Evolutionary conservation across 2,888 invertebrate genomes (phyloP), one percentile per base, ranked within the genome.

Genomic region (Eristalis arbustorum): DNA sequence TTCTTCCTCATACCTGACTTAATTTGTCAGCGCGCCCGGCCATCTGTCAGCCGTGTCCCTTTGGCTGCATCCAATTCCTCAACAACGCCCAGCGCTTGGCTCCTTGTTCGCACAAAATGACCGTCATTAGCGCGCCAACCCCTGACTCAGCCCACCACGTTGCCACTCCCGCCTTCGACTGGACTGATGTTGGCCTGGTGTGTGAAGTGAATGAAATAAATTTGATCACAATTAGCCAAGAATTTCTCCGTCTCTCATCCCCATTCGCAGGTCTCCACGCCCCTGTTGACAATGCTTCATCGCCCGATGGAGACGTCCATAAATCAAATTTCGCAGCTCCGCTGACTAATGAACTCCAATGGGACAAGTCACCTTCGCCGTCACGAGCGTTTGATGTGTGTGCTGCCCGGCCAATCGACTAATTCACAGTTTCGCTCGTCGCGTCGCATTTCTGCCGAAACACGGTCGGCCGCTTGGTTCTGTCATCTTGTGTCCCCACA

Each of bases 331-430:
- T 81, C 34, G n/a, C 64, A 76, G 49, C 57, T 66, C 10, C 69
- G 68, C 71, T 76, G 69, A 74, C 85, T 85, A 85, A 85, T 77
- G 77, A 85, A 85, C 73, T 85, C 73, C 34, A 80, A 80, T 76
- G 75, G 49, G 69, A 67, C 66, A 80, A 76, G 76, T 76, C 72
- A 76, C 80, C 76, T 68, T 80, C 61, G 63, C 59, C 11, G 59
- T 14, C 25, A 23, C 13, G 59, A 25, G 14, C 59, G 59, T 59
- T 28, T 59, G 25, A 23, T 59, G 25, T 28, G 59, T 59, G 59
- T 59, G 59, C 13, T 59, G 14, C 11, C 22, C n/a, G 28, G 57
- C 40, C 62, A 34, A 78, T 61, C 59, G 69, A 64, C 74, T 79
- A 59, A 66, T 62, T 73, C 28, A 57, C 40, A 76, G 49, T 37